Evolutionary conservation across 2,797 vertebrate species (phyloP).

Genomic region (Phalloptychus januarius): DNA sequence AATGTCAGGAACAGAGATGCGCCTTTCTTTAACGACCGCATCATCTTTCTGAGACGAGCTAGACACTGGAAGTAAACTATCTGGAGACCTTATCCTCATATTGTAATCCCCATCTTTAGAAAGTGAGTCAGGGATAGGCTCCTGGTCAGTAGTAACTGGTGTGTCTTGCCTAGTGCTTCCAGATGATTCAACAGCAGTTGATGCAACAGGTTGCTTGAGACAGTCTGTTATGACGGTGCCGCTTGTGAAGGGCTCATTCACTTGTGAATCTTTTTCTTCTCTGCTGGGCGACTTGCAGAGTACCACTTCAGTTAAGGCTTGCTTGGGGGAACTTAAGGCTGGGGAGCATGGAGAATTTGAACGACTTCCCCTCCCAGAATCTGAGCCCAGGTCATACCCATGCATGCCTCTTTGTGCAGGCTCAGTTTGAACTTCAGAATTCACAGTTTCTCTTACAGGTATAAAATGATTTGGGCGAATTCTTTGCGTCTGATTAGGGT

Average conservation of each 20-base stretch:
- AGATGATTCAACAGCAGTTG: not conserved
- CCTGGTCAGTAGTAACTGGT: not conserved
- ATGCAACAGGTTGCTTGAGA: not conserved
- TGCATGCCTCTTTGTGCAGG: not conserved
- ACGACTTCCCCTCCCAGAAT: constrained; percentile 62
- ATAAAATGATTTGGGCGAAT: constrained; percentile 6
- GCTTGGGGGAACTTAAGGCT: constrained; percentile 35
- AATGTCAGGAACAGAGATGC: constrained; percentile 51
- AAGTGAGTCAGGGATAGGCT: not conserved
- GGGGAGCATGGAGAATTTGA: constrained; percentile 46
- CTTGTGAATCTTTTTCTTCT: not conserved
- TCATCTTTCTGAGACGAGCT: constrained; percentile 59
- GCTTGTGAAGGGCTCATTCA: not conserved
- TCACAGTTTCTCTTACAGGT: constrained; percentile 38
- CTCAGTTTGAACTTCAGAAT: constrained; percentile 71
- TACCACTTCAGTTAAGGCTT: not conserved
- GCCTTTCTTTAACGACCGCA: constrained; percentile 33
- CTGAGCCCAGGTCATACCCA: constrained; percentile 26
- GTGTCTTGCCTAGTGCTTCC: not conserved
- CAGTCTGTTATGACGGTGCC: not conserved
- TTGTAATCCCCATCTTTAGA: constrained; percentile 20
- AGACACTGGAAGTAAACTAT: constrained; percentile 38
- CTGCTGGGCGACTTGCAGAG: not conserved
- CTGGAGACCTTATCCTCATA: constrained; percentile 54
- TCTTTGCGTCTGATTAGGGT: constrained; percentile 44